Evolutionary conservation across 2,888 invertebrate species (phyloP), one percentile per base, ranked within the genome.

Genomic region (Tetramorium bicarinatum): DNA sequence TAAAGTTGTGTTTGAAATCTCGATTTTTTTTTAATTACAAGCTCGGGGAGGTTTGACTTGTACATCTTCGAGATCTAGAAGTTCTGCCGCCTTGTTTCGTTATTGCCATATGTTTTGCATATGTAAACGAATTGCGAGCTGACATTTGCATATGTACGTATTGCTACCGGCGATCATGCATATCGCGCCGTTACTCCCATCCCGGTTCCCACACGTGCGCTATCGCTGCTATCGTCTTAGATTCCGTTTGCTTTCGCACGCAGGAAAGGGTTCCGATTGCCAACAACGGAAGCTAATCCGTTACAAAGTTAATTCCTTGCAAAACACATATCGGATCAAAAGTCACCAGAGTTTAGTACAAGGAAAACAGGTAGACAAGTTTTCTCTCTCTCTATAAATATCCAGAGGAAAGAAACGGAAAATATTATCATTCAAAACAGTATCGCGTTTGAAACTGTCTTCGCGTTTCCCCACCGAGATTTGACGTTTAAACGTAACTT

Each of bases 191-290:
- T 88, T 88, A 87, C 82, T 85, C 80, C 84, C 80, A 80, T 88
- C 86, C 88, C 88, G 81, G 79, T 84, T 82, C 75, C 76, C 67
- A 82, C 88, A 89, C 87, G 82, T 89, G 87, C 84, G 87, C 90
- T 87, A 85, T 86, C 87, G 85, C 82, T 76, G 69, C 75, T 82
- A 38, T 80, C 59, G 67, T 69, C 83, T 62, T 66, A 44, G 71
- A 71, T 71, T 79, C 44, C 56, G 56, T 59, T 69, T 54, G 56
- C 18, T 25, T 67, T 56, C 29, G 69, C 62, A 77, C 25, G 64
- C 41, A 18, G n/a, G 34, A 41, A 64, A 56, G 34, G 44, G 25
- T 61, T 64, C 75, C 34, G 64, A 64, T 64, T 38, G 25, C 38
- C 38, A 64, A 64, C 64, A 52, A 52, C 64, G 76, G 64, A 66